These are phyloP conservation scores for Lepidocyrtinus sp. DNA, from an alignment of 2,888 invertebrate species.

Conservation along the genomic window DNA sequence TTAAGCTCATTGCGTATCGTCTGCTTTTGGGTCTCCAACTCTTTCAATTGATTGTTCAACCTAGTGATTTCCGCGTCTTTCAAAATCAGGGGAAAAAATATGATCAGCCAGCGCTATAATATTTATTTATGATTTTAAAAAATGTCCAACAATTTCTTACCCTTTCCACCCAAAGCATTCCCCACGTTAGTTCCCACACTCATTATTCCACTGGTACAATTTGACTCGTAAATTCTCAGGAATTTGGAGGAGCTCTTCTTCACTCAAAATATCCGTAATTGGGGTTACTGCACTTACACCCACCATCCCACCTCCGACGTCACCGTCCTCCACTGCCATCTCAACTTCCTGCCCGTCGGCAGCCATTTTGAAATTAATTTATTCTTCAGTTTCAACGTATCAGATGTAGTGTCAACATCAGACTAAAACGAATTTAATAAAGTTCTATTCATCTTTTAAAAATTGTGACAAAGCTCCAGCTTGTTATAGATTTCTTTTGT, in stretches of 20 bases:
- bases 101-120: no score
- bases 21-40: conserved; percentile 2
- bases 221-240: conserved; percentile 36
- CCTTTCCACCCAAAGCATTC: conserved; percentile 17
- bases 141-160: no score
- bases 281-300: not conserved
- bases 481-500: no score
- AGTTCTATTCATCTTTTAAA: no score
- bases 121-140: no score
- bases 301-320: not conserved
- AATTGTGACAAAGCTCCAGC: no score
- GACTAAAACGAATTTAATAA: no score
- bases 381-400: no score
- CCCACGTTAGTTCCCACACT: conserved; percentile 9
- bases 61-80: not conserved
- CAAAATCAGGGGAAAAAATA: not conserved
- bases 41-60: not conserved
- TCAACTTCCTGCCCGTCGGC: conserved; percentile 9
- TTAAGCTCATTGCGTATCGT: conserved; percentile 24
- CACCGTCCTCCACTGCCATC: not conserved
- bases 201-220: conserved; percentile 34
- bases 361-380: conserved; percentile 1
- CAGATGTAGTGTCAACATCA: no score
- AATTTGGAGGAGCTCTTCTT: conserved; percentile 38
- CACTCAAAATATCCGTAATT: conserved; percentile 32